Percentiles rank a stretch among this genome's conserved stretches.
phyloP scores from a whole-genome alignment of 2,113 vertebrate genomes.

The Pandion haliaetus region DNA sequence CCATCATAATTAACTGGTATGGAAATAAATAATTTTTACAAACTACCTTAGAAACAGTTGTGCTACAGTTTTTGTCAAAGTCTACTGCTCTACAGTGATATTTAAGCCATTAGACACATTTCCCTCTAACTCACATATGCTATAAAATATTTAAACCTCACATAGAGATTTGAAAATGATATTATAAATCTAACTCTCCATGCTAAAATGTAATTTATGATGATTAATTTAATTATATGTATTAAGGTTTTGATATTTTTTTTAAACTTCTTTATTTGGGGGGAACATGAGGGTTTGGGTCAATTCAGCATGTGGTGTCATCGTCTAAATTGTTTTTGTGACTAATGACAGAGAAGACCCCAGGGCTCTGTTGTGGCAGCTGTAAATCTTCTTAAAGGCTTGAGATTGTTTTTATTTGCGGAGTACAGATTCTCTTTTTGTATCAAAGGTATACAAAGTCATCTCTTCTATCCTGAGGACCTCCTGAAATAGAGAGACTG shows the following conservation, averaged over 20 bases:
- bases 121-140: slow-evolving; percentile 73
- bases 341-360: slow-evolving; percentile 10
- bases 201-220: slow-evolving; percentile 77
- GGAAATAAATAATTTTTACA: slow-evolving; percentile 90
- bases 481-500: background rate
- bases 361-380: background rate
- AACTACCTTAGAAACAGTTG: slow-evolving; percentile 86
- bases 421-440: background rate
- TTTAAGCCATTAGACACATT: slow-evolving; percentile 77
- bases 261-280: slow-evolving; percentile 4
- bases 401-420: slow-evolving; percentile 27
- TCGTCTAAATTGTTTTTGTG: background rate
- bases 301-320: background rate
- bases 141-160: slow-evolving; percentile 83
- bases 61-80: slow-evolving; percentile 80
- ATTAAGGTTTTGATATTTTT: slow-evolving; percentile 70
- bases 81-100: slow-evolving; percentile 74
- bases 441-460: background rate
- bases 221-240: slow-evolving; percentile 78
- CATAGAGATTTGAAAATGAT: slow-evolving; percentile 78
- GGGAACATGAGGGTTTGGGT: background rate
- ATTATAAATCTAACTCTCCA: slow-evolving; percentile 77
- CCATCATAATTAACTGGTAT: slow-evolving; percentile 89
- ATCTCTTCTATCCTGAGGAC: background rate
- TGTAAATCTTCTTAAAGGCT: slow-evolving; percentile 31